Conservation (phyloP, 1,140 invertebrate species). For the Globodera rostochiensis region DNA sequence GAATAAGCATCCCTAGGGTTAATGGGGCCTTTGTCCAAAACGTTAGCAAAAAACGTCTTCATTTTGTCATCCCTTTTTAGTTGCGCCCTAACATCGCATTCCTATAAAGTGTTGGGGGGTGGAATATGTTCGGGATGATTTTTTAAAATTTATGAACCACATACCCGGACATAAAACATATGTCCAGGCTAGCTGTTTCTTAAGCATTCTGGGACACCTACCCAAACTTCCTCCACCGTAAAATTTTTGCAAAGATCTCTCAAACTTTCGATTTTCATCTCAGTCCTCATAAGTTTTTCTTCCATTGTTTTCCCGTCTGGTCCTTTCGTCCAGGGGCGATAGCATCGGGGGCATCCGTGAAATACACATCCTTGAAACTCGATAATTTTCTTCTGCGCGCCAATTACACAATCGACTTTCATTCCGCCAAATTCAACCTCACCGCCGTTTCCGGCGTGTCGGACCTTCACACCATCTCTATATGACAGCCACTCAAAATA, state of each 20-base stretch:
- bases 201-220: neutral
- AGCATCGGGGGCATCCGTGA: constrained; percentile 1
- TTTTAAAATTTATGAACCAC: too few relatives aligned
- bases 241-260: neutral
- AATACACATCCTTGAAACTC: constrained; percentile 7
- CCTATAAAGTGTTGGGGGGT: neutral
- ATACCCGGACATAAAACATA: too few relatives aligned
- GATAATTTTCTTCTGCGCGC: neutral
- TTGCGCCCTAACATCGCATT: constrained; percentile 1
- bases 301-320: neutral
- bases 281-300: neutral
- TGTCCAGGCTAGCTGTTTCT: too few relatives aligned
- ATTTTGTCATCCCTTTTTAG: constrained; percentile 1
- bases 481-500: neutral
- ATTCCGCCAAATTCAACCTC: neutral
- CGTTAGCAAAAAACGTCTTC: neutral
- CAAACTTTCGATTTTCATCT: neutral
- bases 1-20: neutral
- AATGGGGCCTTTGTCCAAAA: neutral
- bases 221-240: neutral
- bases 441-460: neutral
- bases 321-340: neutral
- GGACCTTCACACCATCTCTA: neutral
- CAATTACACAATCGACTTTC: neutral
- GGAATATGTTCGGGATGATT: too few relatives aligned